phyloP scores from a whole-genome alignment of 2,888 invertebrate genomes.

The Drosophila subsilvestris region DNA sequence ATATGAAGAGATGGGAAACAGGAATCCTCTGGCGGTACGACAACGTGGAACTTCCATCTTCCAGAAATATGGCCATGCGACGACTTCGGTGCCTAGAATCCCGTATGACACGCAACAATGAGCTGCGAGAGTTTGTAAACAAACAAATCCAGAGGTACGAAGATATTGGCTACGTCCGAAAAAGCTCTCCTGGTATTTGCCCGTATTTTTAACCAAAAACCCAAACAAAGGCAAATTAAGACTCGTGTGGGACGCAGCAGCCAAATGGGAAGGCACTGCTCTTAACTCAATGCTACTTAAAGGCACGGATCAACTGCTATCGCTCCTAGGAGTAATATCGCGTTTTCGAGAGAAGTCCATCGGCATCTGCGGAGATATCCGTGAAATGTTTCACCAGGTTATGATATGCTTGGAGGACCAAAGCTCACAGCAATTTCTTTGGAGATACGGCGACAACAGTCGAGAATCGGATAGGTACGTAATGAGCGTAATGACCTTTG shows the following conservation, averaged over 20 bases:
- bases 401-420: too few relatives aligned
- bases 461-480: too few relatives aligned
- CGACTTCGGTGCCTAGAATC: neutral
- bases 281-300: neutral
- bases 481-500: too few relatives aligned
- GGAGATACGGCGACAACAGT: too few relatives aligned
- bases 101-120: neutral
- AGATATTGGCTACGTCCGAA: neutral
- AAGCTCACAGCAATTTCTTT: too few relatives aligned
- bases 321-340: too few relatives aligned
- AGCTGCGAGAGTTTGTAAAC: neutral
- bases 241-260: constrained; percentile 13
- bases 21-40: too few relatives aligned
- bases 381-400: too few relatives aligned
- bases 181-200: neutral
- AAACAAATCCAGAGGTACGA: neutral
- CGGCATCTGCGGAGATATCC: too few relatives aligned
- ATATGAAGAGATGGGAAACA: too few relatives aligned
- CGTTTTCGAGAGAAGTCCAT: too few relatives aligned
- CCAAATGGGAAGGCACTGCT: constrained; percentile 1
- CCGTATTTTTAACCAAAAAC: constrained; percentile 1
- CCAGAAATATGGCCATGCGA: neutral
- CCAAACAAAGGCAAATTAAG: neutral
- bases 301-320: neutral
- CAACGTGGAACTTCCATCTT: neutral